Base-by-base conservation (phyloP, 2,888 invertebrate species). In the Chesias legatella region DNA sequence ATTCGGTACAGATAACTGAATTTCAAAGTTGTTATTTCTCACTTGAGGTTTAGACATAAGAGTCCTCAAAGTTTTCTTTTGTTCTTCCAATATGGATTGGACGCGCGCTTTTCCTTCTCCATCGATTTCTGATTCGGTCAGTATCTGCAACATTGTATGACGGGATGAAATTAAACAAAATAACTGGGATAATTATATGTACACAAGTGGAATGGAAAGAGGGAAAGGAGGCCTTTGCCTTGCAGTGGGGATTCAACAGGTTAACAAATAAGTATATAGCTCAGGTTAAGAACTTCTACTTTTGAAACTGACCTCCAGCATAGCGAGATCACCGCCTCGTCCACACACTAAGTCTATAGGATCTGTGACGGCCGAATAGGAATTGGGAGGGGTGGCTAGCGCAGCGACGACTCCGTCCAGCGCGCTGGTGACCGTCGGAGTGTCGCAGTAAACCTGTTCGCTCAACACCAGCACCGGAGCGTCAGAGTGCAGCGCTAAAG, bases 301-400 rank as follows among this genome's bases (percentile, higher is more conserved):
- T 22, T 17, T 29, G 2, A 34, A 7, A 24, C 33, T 55, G 8
- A 91, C 91, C 84, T 95, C 94, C 33, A 95, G 79, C 90, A 95
- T 92, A 7, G 91, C 89, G 4, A 94, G 78, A 67, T 95, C 95
- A 0, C 95, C 95, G 1, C 94, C 95, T 21, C 95, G 89, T 4
- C 92, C 93, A 56, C 93, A 94, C n/a, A 93, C 94, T 59, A 95
- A 79, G 61, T 95, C 95, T 3, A 95, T 94, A 0, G 95, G 94
- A 67, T 95, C 94, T 0, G 89, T 89, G 11, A 95, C 92, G 0
- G 94, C 94, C 0, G 94, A 94, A 64, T 94, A 95, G 0, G 94
- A 94, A 66, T 94, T 95, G 0, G 94, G 94, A 0, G 95, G 95
- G 0, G 94, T 93, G 0, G 94, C 95, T 55, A 74, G 58, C 24